Conservation (phyloP, 2,797 vertebrate genomes). For the Brachyrhaphis roseni region DNA sequence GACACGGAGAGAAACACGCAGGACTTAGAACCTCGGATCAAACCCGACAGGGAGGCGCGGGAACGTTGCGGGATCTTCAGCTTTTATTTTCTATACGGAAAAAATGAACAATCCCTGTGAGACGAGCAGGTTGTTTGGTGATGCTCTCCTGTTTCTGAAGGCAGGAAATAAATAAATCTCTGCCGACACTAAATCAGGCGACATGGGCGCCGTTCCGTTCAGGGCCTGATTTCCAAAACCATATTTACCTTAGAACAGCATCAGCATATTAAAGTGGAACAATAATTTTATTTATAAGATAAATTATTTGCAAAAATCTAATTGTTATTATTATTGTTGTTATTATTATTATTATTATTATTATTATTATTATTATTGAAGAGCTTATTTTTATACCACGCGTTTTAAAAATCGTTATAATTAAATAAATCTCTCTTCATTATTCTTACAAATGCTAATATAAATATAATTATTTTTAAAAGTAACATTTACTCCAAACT, state of each 20-base stretch:
- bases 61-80: not conserved
- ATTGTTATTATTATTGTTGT: not conserved
- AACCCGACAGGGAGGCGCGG: not conserved
- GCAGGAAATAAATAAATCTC: constrained; percentile 46
- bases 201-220: constrained; percentile 30
- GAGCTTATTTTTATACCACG: not conserved
- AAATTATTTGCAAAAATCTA: not conserved
- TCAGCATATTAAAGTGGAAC: constrained; percentile 27
- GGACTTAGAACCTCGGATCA: not conserved
- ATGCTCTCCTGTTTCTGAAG: constrained; percentile 15
- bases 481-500: not conserved
- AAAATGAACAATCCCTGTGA: not conserved
- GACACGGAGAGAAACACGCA: constrained; percentile 1
- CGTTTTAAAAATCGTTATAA: not conserved
- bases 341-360: not conserved
- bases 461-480: not conserved
- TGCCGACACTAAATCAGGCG: constrained; percentile 54
- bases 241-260: constrained; percentile 40
- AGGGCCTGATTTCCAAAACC: constrained; percentile 17
- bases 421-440: not conserved
- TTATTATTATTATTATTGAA: not conserved
- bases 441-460: not conserved
- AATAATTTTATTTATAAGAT: not conserved
- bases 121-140: not conserved
- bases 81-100: not conserved